Evolutionary conservation across 1,140 invertebrate species (phyloP).

Genomic region (Heliconius himera): DNA sequence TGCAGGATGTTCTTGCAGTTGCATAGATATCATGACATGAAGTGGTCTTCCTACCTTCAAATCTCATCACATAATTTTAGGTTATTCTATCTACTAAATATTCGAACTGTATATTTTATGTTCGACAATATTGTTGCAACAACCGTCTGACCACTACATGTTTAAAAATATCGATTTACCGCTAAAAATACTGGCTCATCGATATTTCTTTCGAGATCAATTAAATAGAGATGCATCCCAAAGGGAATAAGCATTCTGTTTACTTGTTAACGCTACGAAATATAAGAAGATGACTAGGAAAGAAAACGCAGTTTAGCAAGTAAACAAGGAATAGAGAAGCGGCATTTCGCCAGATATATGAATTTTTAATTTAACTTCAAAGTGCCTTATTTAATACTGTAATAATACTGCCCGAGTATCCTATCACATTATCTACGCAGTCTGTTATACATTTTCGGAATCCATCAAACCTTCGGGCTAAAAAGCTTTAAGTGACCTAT

Average conservation of each 20-base stretch:
- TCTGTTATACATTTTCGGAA: conserved; percentile 53
- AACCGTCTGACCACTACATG: conserved; percentile 47
- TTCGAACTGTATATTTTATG: conserved; percentile 30
- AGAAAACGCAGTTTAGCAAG: conserved; percentile 43
- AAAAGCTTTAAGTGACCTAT: conserved; percentile 38
- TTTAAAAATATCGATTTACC: conserved; percentile 50
- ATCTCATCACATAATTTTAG: conserved; percentile 40
- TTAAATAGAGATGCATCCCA: conserved; percentile 38
- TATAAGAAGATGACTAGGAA: conserved; percentile 38
- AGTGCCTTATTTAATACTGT: conserved; percentile 60
- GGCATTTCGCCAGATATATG: conserved; percentile 38
- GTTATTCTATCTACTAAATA: conserved; percentile 38
- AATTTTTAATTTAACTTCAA: conserved; percentile 43
- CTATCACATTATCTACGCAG: conserved; percentile 60
- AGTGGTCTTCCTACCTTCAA: conserved; percentile 54
- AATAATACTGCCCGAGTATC: conserved; percentile 62
- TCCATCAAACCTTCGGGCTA: conserved; percentile 41
- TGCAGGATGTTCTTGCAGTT: conserved; percentile 45
- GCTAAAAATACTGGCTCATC: conserved; percentile 35
- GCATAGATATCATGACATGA: conserved; percentile 45
- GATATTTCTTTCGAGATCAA: conserved; percentile 46
- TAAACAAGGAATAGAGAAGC: conserved; percentile 48
- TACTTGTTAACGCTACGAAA: conserved; percentile 48
- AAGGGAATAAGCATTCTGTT: conserved; percentile 39
- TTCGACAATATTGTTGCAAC: conserved; percentile 31